Conservation (phyloP, 2,113 vertebrate species). For the Synodontis membranacea region DNA sequence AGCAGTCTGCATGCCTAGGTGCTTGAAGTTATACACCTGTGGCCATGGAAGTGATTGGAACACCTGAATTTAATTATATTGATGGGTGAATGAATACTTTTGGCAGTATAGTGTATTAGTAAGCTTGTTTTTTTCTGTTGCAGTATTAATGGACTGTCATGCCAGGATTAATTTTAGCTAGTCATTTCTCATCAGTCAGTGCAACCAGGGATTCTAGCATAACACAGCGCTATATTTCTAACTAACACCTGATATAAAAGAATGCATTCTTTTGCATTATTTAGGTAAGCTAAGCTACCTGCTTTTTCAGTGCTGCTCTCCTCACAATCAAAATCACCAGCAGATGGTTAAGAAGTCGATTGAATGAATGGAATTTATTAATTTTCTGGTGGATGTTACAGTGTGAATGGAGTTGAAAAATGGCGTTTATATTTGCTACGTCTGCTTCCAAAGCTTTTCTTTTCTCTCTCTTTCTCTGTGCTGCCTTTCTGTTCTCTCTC, state of each 20-base stretch:
- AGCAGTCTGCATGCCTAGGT: no score
- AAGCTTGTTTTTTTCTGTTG: background rate
- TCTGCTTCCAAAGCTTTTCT: background rate
- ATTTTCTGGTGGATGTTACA: background rate
- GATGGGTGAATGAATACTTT: no score
- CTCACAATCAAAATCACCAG: background rate
- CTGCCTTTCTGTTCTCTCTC: background rate
- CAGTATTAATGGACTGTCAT: background rate
- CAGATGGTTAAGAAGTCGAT: background rate
- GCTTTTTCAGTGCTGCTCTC: background rate
- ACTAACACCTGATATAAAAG: background rate
- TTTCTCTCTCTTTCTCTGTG: background rate
- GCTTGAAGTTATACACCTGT: no score
- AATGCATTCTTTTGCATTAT: background rate
- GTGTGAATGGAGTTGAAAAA: background rate
- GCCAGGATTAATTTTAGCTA: background rate
- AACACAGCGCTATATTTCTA: background rate
- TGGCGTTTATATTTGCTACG: background rate
- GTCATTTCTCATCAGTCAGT: background rate
- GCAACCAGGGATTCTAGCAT: background rate
- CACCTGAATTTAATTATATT: no score
- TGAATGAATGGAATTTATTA: background rate
- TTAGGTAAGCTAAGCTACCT: background rate
- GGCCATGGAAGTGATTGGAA: no score
- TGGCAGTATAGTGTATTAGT: no score